Evolutionary conservation across 37 sponge, comb jelly and placozoan species (phyloP).

Genomic region (Halisarca cf. caerulea): DNA sequence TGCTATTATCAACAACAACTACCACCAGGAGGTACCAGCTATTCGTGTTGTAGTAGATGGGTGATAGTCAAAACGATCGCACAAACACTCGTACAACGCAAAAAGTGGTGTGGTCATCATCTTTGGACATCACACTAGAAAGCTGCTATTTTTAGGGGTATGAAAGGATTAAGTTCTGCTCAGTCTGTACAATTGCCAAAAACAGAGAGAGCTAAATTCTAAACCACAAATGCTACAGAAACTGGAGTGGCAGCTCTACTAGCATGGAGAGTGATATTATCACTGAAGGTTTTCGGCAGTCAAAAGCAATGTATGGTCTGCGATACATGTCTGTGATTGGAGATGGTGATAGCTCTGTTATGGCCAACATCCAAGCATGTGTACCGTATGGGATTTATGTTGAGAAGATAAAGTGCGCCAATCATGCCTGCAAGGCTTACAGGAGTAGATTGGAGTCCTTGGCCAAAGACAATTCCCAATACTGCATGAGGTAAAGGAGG

Average conservation of each 20-base stretch:
- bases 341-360: constrained; percentile 28
- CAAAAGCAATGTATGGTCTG: neutral
- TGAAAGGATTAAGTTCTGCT: neutral
- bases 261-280: constrained; percentile 4
- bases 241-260: neutral
- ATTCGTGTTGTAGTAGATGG: no score
- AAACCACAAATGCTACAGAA: neutral
- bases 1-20: neutral
- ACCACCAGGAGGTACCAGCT: no score
- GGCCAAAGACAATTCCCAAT: neutral
- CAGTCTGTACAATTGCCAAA: neutral
- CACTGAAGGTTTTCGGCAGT: neutral
- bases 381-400: neutral
- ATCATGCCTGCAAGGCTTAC: neutral
- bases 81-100: constrained; percentile 15
- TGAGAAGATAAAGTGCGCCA: neutral
- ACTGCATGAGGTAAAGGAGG: constrained; percentile 6
- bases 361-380: neutral
- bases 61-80: constrained; percentile 56
- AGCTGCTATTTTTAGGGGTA: neutral
- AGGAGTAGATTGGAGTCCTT: neutral
- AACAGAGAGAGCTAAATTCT: neutral
- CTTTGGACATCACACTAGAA: neutral
- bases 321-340: constrained; percentile 12
- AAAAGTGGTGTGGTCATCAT: neutral